Evolutionary conservation across 2,797 vertebrate species (phyloP).

Genomic region (Chaenodraco wilsoni): DNA sequence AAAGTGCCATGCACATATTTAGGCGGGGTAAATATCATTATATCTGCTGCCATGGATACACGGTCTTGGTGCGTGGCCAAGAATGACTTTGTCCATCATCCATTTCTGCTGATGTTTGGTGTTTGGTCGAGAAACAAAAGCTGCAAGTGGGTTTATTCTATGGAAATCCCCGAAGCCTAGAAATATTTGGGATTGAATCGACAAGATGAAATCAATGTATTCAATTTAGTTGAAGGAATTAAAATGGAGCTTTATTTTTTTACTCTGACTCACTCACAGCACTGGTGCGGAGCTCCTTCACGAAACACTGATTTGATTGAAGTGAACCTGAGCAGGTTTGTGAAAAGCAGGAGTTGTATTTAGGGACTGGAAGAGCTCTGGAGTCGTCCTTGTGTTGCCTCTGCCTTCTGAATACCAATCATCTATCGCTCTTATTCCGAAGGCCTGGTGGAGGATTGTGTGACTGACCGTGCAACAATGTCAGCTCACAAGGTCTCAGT

Average conservation of each 20-base stretch:
- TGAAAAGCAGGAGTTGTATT: neutral
- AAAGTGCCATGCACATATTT: constrained; percentile 44
- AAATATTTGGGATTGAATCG: constrained; percentile 14
- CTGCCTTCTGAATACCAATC: constrained; percentile 42
- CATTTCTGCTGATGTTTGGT: constrained; percentile 44
- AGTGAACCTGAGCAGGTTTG: constrained; percentile 31
- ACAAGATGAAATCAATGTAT: constrained; percentile 34
- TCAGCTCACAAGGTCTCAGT: constrained; percentile 26
- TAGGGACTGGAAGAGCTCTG: neutral
- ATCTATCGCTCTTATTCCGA: constrained; percentile 5
- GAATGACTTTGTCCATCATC: constrained; percentile 42
- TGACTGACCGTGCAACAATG: neutral
- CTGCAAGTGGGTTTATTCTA: neutral
- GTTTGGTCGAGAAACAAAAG: constrained; percentile 21
- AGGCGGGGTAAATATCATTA: constrained; percentile 44
- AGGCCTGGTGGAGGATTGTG: constrained; percentile 7
- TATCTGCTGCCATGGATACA: constrained; percentile 48
- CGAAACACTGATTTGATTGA: constrained; percentile 45
- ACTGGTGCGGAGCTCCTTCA: constrained; percentile 42
- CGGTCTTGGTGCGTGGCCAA: constrained; percentile 30
- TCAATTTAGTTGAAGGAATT: constrained; percentile 5
- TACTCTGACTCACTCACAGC: constrained; percentile 42
- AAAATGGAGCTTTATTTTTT: constrained; percentile 3
- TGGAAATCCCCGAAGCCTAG: constrained; percentile 8
- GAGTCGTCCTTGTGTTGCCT: constrained; percentile 7